Percentiles rank a stretch among this genome's conserved stretches.
Conservation (phyloP, 2,797 vertebrate species). For the Sebastes glaucus region DNA sequence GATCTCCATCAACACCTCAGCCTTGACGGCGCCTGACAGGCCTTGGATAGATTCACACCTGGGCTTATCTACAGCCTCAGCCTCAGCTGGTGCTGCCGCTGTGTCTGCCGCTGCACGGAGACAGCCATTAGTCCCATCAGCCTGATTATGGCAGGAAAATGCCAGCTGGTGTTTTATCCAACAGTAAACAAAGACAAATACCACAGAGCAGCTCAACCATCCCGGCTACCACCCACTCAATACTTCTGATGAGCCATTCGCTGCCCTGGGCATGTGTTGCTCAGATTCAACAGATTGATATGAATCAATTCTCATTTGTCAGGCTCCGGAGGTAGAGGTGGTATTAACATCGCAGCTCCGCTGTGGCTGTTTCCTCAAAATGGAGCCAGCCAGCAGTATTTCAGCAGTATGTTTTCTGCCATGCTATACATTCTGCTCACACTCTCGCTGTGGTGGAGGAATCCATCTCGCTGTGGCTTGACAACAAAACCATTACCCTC, state of each 20-base stretch:
- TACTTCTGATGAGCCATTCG: slow-evolving; percentile 62
- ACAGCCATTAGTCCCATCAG: slow-evolving; percentile 71
- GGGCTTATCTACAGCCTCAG: slow-evolving; percentile 66
- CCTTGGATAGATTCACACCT: slow-evolving; percentile 71
- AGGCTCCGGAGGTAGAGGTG: slow-evolving; percentile 43
- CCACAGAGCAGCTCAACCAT: slow-evolving; percentile 64
- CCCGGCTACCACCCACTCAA: slow-evolving; percentile 69
- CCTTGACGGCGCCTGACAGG: slow-evolving; percentile 58
- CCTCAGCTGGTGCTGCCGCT: slow-evolving; percentile 69
- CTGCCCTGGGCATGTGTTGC: slow-evolving; percentile 67
- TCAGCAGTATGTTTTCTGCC: slow-evolving; percentile 49
- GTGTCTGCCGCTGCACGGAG: slow-evolving; percentile 46
- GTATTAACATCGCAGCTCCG: slow-evolving; percentile 61
- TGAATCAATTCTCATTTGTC: slow-evolving; percentile 70
- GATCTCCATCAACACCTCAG: slow-evolving; percentile 81
- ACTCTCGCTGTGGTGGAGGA: slow-evolving; percentile 54
- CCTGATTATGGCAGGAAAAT: slow-evolving; percentile 72
- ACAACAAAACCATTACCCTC: slow-evolving; percentile 77
- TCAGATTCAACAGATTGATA: slow-evolving; percentile 73
- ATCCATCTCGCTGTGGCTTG: slow-evolving; percentile 72
- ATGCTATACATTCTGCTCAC: slow-evolving; percentile 70
- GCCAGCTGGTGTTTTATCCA: slow-evolving; percentile 79
- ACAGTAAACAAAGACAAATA: slow-evolving; percentile 79
- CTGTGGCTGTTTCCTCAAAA: slow-evolving; percentile 52
- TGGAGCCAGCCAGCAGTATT: slow-evolving; percentile 31